Evolutionary conservation across 1,140 invertebrate species (phyloP), one percentile per base, ranked within the genome.

Genomic region (Parasteatoda tepidariorum): DNA sequence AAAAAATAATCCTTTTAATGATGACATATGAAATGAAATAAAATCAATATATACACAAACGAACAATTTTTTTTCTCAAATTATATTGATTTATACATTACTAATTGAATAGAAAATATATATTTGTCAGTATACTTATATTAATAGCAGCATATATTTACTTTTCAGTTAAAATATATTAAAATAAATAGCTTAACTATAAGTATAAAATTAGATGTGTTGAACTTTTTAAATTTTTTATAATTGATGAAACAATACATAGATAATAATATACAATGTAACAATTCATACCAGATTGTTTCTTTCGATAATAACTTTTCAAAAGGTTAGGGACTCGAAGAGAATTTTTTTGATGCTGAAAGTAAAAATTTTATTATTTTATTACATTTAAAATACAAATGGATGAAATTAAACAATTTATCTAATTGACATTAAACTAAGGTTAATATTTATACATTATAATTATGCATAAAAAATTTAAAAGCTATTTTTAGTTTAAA

Each of bases 281-380:
- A 41, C 13, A 41, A 6, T 13, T 26, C 33, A 22, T 61, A 62
- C 73, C 73, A 24, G 55, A 62, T 41, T n/a, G 57, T 11, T 41
- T 38, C 55, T 74, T 75, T 9, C 54, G 55, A 15, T 73, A 31
- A 26, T 41, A 66, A 30, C 54, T 13, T 66, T 66, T 64, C 7
- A 78, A 18, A 41, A 78, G 74, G 3, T 24, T 18, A n/a, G 38
- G 59, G 1, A 34, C 11, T 5, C 30, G 59, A n/a, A 78, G 15
- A 5, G 18, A 78, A 48, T 64, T 66, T 15, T 28, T 54, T 2
- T 1, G 7, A 31, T 31, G 74, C 74, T 78, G 15, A 54, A 64
- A 54, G 54, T 26, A 38, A 13, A 54, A 33, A 64, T 18, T 9
- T n/a, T 33, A 31, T 28, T 66, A 30, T 31, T 1, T 33, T 15